Percentiles rank a stretch among this genome's conserved stretches.
These are phyloP conservation scores for Salvator merianae DNA, from an alignment of 2,113 vertebrate species.

Conservation along the genomic window DNA sequence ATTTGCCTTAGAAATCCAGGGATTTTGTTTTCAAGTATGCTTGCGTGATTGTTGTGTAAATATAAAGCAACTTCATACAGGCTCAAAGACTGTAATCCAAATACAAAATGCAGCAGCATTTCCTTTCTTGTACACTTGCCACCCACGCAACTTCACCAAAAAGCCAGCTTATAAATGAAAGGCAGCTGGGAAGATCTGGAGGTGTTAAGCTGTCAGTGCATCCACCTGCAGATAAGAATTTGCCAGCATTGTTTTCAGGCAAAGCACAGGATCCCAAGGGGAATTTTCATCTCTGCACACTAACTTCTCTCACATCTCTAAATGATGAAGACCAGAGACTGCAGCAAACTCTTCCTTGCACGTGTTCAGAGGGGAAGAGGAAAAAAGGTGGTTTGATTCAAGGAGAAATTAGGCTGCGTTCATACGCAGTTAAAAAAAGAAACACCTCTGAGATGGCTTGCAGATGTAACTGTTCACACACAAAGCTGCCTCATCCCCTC, in stretches of 20 bases:
- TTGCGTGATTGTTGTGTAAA: slow-evolving; percentile 20
- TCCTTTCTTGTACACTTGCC: background rate
- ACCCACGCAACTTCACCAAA: background rate
- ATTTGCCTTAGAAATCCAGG: slow-evolving; percentile 1
- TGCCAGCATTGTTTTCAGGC: slow-evolving; percentile 19
- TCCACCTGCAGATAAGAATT: slow-evolving; percentile 46
- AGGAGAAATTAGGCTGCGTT: slow-evolving; percentile 1
- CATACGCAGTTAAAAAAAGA: too few relatives aligned
- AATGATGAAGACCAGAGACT: slow-evolving; percentile 27
- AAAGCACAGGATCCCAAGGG: slow-evolving; percentile 31
- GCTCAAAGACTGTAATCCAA: background rate
- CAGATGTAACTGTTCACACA: too few relatives aligned
- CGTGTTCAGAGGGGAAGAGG: background rate
- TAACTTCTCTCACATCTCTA: background rate
- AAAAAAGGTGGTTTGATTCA: background rate
- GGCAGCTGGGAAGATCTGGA: slow-evolving; percentile 19
- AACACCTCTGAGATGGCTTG: too few relatives aligned
- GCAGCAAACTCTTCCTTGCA: slow-evolving; percentile 30
- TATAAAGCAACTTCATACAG: background rate
- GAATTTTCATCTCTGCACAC: slow-evolving; percentile 14
- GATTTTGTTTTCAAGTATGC: background rate
- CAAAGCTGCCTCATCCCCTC: too few relatives aligned
- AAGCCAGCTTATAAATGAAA: background rate
- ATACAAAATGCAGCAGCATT: background rate
- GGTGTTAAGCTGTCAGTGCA: slow-evolving; percentile 31